Percentiles rank a stretch among this genome's conserved stretches.
phyloP scores from a whole-genome alignment of 2,797 vertebrate genomes.

The Hydrophis major region DNA sequence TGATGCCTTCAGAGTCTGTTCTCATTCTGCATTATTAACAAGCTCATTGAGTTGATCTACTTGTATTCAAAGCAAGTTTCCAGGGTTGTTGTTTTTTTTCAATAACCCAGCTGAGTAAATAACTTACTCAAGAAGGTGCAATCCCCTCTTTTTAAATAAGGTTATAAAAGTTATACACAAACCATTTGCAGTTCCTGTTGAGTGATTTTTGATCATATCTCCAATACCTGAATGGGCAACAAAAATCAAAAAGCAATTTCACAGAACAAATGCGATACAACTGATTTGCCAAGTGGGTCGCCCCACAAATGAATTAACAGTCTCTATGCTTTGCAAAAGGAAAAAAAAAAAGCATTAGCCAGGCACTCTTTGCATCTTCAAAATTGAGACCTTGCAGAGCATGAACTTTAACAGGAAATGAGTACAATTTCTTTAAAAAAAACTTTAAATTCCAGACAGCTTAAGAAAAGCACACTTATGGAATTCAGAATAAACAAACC shows the following conservation, averaged over 20 bases:
- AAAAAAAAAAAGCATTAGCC: neutral
- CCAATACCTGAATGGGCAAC: neutral
- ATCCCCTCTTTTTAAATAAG: slow-evolving; percentile 9
- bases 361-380: neutral
- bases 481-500: neutral
- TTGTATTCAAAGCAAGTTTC: neutral
- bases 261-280: neutral
- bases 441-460: neutral
- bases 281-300: slow-evolving; percentile 21
- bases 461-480: neutral
- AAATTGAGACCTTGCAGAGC: neutral
- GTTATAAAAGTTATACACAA: slow-evolving; percentile 8
- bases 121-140: neutral
- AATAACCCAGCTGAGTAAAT: slow-evolving; percentile 27
- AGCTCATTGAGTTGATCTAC: neutral
- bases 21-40: neutral
- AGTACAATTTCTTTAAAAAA: neutral
- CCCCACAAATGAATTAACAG: neutral
- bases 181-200: slow-evolving; percentile 10
- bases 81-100: neutral
- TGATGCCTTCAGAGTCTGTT: neutral
- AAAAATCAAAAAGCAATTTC: slow-evolving; percentile 18
- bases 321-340: neutral
- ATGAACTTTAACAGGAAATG: neutral
- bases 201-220: slow-evolving; percentile 12